Conservation (phyloP, 2,797 vertebrate genomes). For the Lepus townsendii region DNA sequence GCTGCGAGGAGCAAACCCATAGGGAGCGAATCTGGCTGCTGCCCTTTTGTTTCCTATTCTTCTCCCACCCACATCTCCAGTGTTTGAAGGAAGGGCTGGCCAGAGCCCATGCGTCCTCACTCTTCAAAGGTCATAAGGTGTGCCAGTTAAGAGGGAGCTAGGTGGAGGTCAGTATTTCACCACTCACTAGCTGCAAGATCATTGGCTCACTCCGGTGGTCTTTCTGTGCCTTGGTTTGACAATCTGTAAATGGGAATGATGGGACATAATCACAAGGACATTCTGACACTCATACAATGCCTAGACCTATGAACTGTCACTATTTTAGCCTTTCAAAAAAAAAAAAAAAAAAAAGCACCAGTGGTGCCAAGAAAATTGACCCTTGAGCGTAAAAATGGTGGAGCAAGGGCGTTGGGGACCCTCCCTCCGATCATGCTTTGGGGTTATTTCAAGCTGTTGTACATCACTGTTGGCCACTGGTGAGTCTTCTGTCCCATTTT, state of each 20-base stretch:
- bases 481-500: background rate
- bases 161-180: background rate
- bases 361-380: background rate
- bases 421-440: background rate
- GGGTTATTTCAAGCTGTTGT: background rate
- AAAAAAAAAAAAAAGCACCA: background rate
- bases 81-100: background rate
- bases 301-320: background rate
- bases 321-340: background rate
- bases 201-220: background rate
- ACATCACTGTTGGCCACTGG: fast-evolving
- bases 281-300: background rate
- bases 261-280: background rate
- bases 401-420: background rate
- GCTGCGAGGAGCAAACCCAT: background rate
- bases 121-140: background rate
- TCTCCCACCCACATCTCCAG: background rate
- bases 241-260: background rate
- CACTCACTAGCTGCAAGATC: background rate
- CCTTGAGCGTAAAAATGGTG: background rate
- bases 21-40: background rate
- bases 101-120: background rate
- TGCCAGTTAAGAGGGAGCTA: background rate
- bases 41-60: background rate
- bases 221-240: constrained; percentile 8